Base-by-base conservation (phyloP, 1,140 invertebrate species). In the Coptotermes formosanus region DNA sequence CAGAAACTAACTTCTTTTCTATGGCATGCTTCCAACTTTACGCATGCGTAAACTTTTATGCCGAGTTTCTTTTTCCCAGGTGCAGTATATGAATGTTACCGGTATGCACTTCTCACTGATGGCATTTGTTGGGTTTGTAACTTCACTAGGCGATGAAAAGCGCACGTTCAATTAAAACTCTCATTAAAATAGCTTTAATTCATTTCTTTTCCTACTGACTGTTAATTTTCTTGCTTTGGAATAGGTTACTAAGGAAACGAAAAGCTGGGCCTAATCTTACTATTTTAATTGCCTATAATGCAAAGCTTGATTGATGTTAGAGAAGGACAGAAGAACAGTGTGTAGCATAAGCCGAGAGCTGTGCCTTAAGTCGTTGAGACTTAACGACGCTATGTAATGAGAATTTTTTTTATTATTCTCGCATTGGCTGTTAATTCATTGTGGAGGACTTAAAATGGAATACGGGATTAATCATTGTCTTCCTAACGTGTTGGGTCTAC, bases 231-330 rank as follows among this genome's bases (percentile, higher is more conserved):
- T 16, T 75, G n/a, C 64, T 75, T 75, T 30, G 25, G 64, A 21
- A 75, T 75, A 30, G n/a, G 64, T n/a, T 30, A n/a, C 64, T 30
- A 75, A 30, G 25, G 25, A 30, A 75, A 75, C 64, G 64, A 4
- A 75, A 75, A 75, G 64, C 64, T 30, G n/a, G n/a, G n/a, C 64
- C 64, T 75, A 75, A 25, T 75, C 25, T 75, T 30, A 75, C 64
- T 75, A 75, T 25, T 75, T 75, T 75, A 75, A 75, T 75, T 75
- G 64, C 64, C 64, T 75, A 75, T 75, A 75, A 75, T 75, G 64
- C 64, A 75, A 75, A 75, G 64, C 64, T 75, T 75, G 64, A 75
- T 75, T 75, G 64, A 75, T 75, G 64, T 75, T 75, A 75, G 64
- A 75, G n/a, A 75, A 30, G n/a, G 64, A 75, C 64, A 30, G n/a